These are phyloP conservation scores for Saccostrea cuccullata DNA, from an alignment of 1,140 invertebrate genomes.

Conservation along the genomic window DNA sequence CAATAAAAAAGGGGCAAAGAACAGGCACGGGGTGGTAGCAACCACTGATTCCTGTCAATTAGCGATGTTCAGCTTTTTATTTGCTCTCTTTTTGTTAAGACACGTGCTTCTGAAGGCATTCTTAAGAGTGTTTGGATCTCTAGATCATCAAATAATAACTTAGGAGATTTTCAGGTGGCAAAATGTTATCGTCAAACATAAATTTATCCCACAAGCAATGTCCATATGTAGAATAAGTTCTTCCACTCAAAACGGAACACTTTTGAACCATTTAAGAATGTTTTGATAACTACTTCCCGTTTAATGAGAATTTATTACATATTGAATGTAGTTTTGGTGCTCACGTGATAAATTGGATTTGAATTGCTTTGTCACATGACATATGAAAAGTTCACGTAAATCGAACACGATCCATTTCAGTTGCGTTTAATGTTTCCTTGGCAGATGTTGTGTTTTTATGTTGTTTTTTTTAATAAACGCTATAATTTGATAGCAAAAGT, in stretches of 20 bases:
- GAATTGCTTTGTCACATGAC: conserved; percentile 19
- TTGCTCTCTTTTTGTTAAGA: background rate
- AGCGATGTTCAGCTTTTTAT: background rate
- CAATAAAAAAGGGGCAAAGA: background rate
- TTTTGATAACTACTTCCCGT: background rate
- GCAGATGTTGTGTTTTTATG: background rate
- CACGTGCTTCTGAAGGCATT: background rate
- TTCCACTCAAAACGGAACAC: too few relatives aligned
- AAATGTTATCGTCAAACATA: background rate
- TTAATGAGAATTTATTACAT: conserved; percentile 2
- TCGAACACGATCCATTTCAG: background rate
- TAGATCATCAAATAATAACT: background rate
- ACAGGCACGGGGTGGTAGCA: background rate
- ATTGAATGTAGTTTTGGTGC: background rate
- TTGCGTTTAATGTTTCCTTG: background rate
- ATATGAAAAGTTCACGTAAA: background rate
- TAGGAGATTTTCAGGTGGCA: background rate
- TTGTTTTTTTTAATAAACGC: background rate
- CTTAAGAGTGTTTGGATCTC: background rate
- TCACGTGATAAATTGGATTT: background rate
- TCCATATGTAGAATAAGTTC: background rate
- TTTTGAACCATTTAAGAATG: too few relatives aligned
- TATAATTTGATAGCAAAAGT: background rate
- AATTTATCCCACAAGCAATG: background rate
- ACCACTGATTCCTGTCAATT: background rate